These are phyloP conservation scores for Lepilemur ruficaudatus DNA, from an alignment of 2,797 vertebrate genomes.

Conservation along the genomic window DNA sequence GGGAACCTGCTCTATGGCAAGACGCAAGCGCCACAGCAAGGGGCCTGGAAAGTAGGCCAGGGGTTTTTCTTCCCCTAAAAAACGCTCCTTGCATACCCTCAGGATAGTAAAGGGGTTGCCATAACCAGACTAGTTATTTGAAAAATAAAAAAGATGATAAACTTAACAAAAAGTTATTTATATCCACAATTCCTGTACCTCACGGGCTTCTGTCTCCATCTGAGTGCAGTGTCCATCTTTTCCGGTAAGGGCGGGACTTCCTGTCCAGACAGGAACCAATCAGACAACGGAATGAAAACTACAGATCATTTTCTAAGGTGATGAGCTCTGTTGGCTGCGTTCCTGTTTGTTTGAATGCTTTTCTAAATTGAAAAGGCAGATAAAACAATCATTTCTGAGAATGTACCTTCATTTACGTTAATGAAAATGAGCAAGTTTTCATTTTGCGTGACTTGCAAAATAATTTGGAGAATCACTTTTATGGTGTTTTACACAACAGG, in stretches of 20 bases:
- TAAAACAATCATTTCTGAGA: neutral
- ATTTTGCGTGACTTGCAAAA: neutral
- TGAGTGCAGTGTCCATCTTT: neutral
- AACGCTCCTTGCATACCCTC: rapidly evolving
- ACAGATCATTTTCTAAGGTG: rapidly evolving
- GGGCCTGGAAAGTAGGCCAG: neutral
- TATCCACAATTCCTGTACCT: neutral
- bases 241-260: neutral
- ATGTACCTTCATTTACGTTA: neutral
- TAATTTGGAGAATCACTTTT: neutral
- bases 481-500: neutral
- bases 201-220: rapidly evolving
- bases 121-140: neutral
- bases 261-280: neutral
- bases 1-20: rapidly evolving
- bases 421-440: neutral
- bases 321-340: rapidly evolving
- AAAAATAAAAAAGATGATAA: neutral
- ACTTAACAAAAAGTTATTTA: neutral
- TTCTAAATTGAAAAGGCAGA: neutral
- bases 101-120: neutral
- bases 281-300: neutral
- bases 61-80: neutral
- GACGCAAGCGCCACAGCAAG: rapidly evolving
- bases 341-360: neutral